Percentiles rank a stretch among this genome's conserved stretches.
phyloP scores from a whole-genome alignment of 2,888 invertebrate species.

The Diabrotica balteata region DNA sequence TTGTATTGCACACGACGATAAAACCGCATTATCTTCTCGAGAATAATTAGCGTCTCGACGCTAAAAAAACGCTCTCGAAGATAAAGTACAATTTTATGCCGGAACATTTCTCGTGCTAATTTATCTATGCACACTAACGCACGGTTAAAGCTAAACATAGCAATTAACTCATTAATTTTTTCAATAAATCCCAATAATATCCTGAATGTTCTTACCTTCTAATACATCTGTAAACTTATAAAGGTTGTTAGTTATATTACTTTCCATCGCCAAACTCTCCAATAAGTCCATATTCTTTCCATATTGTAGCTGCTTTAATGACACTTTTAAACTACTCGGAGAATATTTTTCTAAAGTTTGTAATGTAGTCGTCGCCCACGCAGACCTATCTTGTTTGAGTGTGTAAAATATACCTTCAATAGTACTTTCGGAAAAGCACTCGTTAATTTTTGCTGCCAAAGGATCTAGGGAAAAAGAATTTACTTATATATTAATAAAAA shows the following conservation, averaged over 20 bases:
- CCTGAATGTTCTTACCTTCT: conserved; percentile 67
- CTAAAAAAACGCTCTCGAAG: too few species aligned
- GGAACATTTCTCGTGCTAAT: too few species aligned
- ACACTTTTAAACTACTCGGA: conserved; percentile 90
- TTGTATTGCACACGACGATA: too few species aligned
- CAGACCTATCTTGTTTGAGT: conserved; percentile 78
- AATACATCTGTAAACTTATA: conserved; percentile 79
- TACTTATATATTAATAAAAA: too few species aligned
- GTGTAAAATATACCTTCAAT: conserved; percentile 81
- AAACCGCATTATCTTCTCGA: too few species aligned
- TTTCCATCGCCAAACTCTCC: conserved; percentile 91
- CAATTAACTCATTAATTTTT: too few species aligned
- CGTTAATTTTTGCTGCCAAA: conserved; percentile 77
- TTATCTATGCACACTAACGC: too few species aligned
- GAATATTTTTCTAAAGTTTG: conserved; percentile 80
- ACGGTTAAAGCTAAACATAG: too few species aligned
- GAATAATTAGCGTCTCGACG: too few species aligned
- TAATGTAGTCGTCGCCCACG: conserved; percentile 80
- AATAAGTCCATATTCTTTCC: conserved; percentile 77
- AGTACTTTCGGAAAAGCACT: conserved; percentile 75
- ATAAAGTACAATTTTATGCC: too few species aligned
- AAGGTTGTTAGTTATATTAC: conserved; percentile 73
- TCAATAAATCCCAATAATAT: too few species aligned
- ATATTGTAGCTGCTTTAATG: conserved; percentile 76
- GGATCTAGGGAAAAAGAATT: conserved; percentile 62